Evolutionary conservation across 2,797 vertebrate species (phyloP).

Genomic region (Acrossocheilus wenchowensis): DNA sequence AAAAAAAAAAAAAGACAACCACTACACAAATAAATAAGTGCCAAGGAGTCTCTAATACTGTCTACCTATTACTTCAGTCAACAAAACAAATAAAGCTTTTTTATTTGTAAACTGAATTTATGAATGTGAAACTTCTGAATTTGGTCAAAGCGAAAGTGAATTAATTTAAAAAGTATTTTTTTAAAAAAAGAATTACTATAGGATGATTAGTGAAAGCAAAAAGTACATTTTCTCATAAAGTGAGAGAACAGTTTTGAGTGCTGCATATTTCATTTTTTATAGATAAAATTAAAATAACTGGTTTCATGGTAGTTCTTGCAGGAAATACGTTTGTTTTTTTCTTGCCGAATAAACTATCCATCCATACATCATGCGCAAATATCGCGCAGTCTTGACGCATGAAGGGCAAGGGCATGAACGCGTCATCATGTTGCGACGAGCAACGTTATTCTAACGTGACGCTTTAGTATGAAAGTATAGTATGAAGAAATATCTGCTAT

Average conservation of each 20-base stretch:
- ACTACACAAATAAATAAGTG: not conserved
- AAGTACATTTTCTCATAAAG: not conserved
- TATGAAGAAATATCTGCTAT: not conserved
- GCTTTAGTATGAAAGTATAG: not conserved
- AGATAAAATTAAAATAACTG: not conserved
- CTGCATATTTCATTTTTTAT: not conserved
- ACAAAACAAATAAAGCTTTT: not conserved
- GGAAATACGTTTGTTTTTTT: too few relatives aligned
- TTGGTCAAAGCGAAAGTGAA: not conserved
- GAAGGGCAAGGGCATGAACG: not conserved
- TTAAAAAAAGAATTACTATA: not conserved
- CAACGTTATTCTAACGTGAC: constrained; percentile 10
- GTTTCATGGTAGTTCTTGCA: too few relatives aligned
- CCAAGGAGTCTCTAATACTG: not conserved
- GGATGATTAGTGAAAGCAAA: not conserved
- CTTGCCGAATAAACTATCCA: too few relatives aligned
- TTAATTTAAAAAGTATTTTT: too few relatives aligned
- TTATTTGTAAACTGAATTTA: not conserved
- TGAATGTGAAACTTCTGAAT: not conserved
- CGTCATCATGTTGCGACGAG: constrained; percentile 47
- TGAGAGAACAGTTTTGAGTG: not conserved
- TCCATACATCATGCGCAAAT: constrained; percentile 3
- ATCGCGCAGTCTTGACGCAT: not conserved
- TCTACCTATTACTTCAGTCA: not conserved
- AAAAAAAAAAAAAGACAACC: not conserved